phyloP scores from a whole-genome alignment of 2,888 invertebrate species.

The Lasioglossum morio region DNA sequence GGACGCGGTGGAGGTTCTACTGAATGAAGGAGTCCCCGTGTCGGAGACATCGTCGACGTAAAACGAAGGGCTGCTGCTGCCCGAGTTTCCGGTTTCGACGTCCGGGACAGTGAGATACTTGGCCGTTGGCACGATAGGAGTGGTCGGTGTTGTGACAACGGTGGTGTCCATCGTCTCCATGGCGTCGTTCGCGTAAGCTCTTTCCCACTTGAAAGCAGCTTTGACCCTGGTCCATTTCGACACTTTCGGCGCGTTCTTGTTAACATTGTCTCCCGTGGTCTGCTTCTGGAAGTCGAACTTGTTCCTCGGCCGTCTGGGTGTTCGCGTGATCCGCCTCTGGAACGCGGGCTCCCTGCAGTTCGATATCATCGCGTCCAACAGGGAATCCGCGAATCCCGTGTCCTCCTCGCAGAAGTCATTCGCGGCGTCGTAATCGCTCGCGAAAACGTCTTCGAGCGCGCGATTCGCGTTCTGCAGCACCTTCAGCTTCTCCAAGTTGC shows the following conservation, averaged over 20 bases:
- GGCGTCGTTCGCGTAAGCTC: conserved; percentile 87
- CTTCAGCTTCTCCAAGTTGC: conserved; percentile 90
- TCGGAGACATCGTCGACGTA: conserved; percentile 86
- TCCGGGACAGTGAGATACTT: conserved; percentile 70
- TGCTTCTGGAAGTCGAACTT: conserved; percentile 82
- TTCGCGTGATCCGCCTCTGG: conserved; percentile 82
- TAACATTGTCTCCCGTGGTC: conserved; percentile 16
- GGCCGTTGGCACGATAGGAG: conserved; percentile 20
- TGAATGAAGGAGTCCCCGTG: conserved; percentile 86
- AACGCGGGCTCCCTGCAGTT: conserved; percentile 85
- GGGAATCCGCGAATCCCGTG: conserved; percentile 87
- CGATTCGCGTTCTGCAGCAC: conserved; percentile 88
- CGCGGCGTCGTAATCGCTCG: conserved; percentile 78
- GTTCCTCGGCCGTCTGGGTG: conserved; percentile 84
- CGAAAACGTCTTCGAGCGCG: conserved; percentile 80
- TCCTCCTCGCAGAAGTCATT: conserved; percentile 86
- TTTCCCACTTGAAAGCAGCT: conserved; percentile 95
- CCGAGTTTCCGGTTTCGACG: conserved; percentile 49
- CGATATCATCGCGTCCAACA: conserved; percentile 88
- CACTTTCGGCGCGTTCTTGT: conserved; percentile 86
- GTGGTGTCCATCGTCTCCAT: conserved; percentile 74
- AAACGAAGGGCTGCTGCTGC: conserved; percentile 57
- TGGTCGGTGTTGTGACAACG: neutral
- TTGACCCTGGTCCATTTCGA: conserved; percentile 96
- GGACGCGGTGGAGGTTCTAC: conserved; percentile 89